These are phyloP conservation scores for Panagrolaimus sp. DNA, from an alignment of 1,140 invertebrate genomes.

Conservation along the genomic window DNA sequence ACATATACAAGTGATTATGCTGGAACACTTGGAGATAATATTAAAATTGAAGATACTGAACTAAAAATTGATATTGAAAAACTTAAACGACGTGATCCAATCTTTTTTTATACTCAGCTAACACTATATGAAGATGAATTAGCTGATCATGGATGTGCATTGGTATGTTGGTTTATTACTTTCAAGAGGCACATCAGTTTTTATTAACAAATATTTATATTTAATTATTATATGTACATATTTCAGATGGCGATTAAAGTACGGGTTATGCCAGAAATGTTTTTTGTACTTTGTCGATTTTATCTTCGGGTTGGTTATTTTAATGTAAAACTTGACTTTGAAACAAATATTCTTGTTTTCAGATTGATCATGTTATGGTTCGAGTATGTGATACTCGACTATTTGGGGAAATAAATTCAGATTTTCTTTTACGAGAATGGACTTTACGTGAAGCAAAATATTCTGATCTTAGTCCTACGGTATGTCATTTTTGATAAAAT, in stretches of 20 bases:
- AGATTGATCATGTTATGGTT: conserved; percentile 84
- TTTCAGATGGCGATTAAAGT: conserved; percentile 61
- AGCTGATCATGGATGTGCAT: conserved; percentile 90
- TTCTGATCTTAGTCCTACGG: conserved; percentile 16
- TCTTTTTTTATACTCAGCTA: conserved; percentile 86
- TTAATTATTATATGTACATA: too few relatives aligned
- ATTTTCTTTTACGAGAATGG: conserved; percentile 34
- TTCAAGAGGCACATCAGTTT: too few relatives aligned
- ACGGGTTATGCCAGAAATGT: conserved; percentile 87
- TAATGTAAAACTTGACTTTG: too few relatives aligned
- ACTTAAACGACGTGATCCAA: conserved; percentile 79
- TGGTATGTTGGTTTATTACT: too few relatives aligned
- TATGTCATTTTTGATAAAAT: neutral
- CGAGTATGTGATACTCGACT: conserved; percentile 82
- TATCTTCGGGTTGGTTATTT: conserved; percentile 86
- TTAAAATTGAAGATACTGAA: conserved; percentile 63
- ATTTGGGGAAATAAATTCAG: conserved; percentile 68
- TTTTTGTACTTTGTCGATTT: conserved; percentile 80
- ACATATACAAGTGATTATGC: conserved; percentile 89
- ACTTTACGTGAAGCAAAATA: conserved; percentile 32
- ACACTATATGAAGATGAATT: conserved; percentile 94
- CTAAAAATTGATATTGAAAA: conserved; percentile 81
- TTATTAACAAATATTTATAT: too few relatives aligned
- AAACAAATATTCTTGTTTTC: conserved; percentile 85
- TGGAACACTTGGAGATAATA: conserved; percentile 63